Conservation (phyloP, 2,113 vertebrate species). For the Platanista minor region DNA sequence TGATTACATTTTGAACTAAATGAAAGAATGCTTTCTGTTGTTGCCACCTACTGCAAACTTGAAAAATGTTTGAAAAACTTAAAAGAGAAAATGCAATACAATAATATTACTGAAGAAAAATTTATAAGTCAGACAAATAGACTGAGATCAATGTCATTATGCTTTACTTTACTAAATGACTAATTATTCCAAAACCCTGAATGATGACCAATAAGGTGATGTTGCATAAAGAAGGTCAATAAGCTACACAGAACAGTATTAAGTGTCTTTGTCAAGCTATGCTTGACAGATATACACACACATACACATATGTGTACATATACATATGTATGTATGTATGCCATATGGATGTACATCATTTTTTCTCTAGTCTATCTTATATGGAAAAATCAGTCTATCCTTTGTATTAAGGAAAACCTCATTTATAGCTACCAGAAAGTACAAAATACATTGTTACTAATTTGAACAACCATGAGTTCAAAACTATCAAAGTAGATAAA, state of each 20-base stretch:
- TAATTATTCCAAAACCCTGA: not conserved
- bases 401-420: not conserved
- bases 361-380: not conserved
- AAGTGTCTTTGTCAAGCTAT: not conserved
- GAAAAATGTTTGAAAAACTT: not conserved
- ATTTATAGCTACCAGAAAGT: not conserved
- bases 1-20: not conserved
- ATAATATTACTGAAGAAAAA: not conserved
- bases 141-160: not conserved
- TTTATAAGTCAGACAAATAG: not conserved
- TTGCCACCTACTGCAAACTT: slow-evolving; percentile 22
- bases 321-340: not conserved
- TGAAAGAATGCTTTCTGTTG: not conserved
- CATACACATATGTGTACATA: not conserved
- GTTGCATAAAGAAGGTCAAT: not conserved
- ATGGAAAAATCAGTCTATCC: not conserved
- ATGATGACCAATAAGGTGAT: not conserved
- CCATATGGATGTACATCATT: not conserved
- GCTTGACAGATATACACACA: not conserved
- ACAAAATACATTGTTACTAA: not conserved
- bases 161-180: not conserved
- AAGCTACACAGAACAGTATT: not conserved
- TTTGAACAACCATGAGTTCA: not conserved
- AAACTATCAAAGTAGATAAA: not conserved
- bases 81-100: not conserved